Percentiles rank a stretch among this genome's conserved stretches.
phyloP scores from a whole-genome alignment of 2,888 invertebrate genomes.

The Himalopsyche anomala region DNA sequence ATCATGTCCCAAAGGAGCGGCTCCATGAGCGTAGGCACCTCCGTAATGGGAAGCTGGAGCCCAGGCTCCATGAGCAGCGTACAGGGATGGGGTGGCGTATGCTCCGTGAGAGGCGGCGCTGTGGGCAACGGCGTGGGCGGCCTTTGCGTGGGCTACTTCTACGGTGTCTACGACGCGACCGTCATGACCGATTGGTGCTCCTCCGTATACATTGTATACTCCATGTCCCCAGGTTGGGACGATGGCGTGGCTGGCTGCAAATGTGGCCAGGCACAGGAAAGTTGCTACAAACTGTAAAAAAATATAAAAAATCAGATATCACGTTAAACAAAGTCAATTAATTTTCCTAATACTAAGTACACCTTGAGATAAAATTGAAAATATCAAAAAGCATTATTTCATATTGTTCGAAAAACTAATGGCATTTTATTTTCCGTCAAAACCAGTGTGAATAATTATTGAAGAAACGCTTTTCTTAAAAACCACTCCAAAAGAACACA shows the following conservation, averaged over 20 bases:
- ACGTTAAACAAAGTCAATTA: conserved; percentile 65
- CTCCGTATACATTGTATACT: conserved; percentile 33
- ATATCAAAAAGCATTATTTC: too few species aligned
- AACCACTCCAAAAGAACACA: too few species aligned
- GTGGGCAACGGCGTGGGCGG: conserved; percentile 78
- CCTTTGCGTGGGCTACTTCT: conserved; percentile 79
- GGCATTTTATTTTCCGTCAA: too few species aligned
- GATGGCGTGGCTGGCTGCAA: conserved; percentile 68
- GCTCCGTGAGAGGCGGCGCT: conserved; percentile 66
- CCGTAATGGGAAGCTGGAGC: conserved; percentile 73
- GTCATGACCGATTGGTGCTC: conserved; percentile 53
- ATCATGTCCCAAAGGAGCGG: conserved; percentile 58
- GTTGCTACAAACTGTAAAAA: conserved; percentile 49
- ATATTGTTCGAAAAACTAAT: too few species aligned
- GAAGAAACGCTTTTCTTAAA: too few species aligned
- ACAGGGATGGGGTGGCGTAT: conserved; percentile 25
- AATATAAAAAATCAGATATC: not conserved
- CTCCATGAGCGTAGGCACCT: conserved; percentile 49
- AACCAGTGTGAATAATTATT: too few species aligned
- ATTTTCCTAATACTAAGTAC: too few species aligned
- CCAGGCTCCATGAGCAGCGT: conserved; percentile 23
- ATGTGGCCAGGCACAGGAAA: conserved; percentile 57
- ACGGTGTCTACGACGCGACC: conserved; percentile 68
- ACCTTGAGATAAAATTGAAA: too few species aligned
- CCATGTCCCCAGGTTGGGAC: conserved; percentile 62